These are phyloP conservation scores for Phalacrocorax brasilianus DNA, from an alignment of 2,113 vertebrate species.

Conservation along the genomic window DNA sequence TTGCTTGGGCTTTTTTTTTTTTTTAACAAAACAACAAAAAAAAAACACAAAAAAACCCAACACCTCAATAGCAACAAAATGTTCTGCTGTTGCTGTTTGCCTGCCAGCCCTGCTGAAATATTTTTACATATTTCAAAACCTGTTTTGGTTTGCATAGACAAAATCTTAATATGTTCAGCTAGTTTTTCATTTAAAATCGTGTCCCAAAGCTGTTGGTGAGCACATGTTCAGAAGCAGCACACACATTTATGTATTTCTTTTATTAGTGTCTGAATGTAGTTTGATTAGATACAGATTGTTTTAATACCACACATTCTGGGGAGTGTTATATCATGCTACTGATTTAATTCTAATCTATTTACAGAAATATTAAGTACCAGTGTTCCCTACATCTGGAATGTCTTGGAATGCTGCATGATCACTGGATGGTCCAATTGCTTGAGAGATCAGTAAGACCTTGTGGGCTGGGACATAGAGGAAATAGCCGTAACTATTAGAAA, in stretches of 20 bases:
- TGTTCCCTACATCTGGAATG: neutral
- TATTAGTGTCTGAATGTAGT: no score
- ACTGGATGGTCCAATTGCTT: neutral
- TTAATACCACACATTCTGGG: neutral
- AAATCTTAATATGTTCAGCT: neutral
- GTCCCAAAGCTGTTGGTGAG: neutral
- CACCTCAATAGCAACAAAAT: neutral
- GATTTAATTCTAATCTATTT: neutral
- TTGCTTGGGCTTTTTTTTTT: no score
- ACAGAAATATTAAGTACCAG: neutral
- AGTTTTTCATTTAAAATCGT: neutral
- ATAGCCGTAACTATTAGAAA: neutral
- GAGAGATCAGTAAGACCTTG: neutral
- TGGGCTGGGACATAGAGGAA: neutral
- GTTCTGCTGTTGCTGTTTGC: neutral
- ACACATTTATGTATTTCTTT: no score
- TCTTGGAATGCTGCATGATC: neutral
- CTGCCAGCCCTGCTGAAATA: neutral
- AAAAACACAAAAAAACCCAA: neutral
- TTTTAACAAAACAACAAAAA: no score
- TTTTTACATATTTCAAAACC: neutral
- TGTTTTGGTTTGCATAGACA: neutral
- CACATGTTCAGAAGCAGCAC: neutral
- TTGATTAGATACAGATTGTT: neutral
- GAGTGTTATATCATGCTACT: neutral